Percentiles rank a stretch among this genome's conserved stretches.
Conservation (phyloP, 2,888 invertebrate genomes). For the Polylopha cassiicola region DNA sequence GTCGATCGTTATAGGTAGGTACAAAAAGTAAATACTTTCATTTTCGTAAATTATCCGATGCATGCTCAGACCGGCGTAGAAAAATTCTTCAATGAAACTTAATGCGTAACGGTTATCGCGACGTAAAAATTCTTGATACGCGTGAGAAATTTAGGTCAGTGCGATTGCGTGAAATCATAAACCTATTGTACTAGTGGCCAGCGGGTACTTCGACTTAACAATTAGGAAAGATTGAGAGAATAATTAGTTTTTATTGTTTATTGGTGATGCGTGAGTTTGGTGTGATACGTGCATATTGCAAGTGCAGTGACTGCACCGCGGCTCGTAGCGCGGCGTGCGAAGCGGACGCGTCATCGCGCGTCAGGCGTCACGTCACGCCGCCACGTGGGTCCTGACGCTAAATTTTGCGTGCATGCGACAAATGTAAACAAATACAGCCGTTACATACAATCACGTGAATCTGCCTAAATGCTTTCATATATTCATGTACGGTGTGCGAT, state of each 20-base stretch:
- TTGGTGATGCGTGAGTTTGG: constrained; percentile 1
- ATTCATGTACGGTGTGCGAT: not conserved
- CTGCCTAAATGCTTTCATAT: not conserved
- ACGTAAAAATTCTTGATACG: constrained; percentile 17
- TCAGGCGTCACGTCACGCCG: constrained; percentile 24
- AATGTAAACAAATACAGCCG: not conserved
- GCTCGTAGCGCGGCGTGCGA: constrained; percentile 12
- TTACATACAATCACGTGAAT: not conserved
- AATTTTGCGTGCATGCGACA: constrained; percentile 3
- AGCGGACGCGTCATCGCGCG: constrained; percentile 10
- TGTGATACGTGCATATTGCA: constrained; percentile 7
- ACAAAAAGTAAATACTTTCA: constrained; percentile 26
- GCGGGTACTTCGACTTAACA: too few relatives aligned
- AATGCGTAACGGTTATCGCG: constrained; percentile 20
- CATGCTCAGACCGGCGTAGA: not conserved
- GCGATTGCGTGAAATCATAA: constrained; percentile 9
- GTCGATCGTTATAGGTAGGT: constrained; percentile 32
- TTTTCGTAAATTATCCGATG: constrained; percentile 10
- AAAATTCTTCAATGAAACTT: constrained; percentile 17
- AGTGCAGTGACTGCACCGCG: constrained; percentile 8
- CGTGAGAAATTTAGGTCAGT: constrained; percentile 10
- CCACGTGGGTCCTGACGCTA: constrained; percentile 11
- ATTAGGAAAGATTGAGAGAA: too few relatives aligned
- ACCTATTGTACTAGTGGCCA: too few relatives aligned
- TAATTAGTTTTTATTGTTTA: not conserved